These are phyloP conservation scores for Cryptotis parvus DNA, from an alignment of 2,113 vertebrate species.

Conservation along the genomic window DNA sequence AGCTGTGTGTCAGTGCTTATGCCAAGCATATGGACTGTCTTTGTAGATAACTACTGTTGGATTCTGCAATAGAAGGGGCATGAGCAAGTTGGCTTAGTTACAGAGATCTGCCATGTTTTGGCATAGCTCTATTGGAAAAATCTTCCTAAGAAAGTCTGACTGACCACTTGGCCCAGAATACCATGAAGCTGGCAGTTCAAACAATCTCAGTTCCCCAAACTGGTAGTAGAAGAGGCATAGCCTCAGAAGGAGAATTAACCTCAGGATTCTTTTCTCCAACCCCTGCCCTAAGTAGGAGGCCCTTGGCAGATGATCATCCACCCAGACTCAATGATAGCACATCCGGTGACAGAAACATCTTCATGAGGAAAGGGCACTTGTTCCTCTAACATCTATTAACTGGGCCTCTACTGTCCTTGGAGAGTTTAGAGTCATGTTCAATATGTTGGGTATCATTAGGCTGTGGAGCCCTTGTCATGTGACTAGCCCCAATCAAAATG, in stretches of 20 bases:
- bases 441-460: background rate
- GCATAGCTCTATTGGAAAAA: background rate
- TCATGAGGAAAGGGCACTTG: background rate
- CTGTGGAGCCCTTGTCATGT: background rate
- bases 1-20: background rate
- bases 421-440: background rate
- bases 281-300: background rate
- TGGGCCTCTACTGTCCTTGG: background rate
- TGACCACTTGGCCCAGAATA: background rate
- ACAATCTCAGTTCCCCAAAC: background rate
- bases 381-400: background rate
- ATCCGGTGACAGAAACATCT: background rate
- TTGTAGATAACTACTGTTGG: background rate
- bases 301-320: background rate
- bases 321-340: background rate
- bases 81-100: background rate
- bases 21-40: conserved; percentile 41
- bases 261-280: background rate
- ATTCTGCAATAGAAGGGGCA: background rate
- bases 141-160: conserved; percentile 39
- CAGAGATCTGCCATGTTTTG: conserved; percentile 6
- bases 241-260: conserved; percentile 9
- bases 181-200: conserved; percentile 2
- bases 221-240: background rate
- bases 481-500: background rate